Base-by-base conservation (phyloP, 2,113 vertebrate species). In the Xiphias gladius region DNA sequence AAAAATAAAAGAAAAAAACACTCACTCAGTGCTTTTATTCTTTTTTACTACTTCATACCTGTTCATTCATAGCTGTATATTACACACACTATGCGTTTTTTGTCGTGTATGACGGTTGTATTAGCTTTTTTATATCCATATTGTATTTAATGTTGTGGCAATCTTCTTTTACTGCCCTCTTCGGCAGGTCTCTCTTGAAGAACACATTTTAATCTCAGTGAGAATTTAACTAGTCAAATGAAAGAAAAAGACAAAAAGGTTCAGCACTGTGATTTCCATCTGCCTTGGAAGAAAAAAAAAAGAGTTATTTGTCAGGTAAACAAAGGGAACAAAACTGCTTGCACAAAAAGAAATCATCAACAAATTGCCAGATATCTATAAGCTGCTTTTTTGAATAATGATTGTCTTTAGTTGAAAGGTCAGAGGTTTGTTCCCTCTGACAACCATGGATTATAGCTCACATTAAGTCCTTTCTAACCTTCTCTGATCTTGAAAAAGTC, bases 401-500 rank as follows among this genome's bases (percentile, higher is more conserved):
- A 73, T 64, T 57, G 16, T 68, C 24, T 57, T 55, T 54, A 13
- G 39, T 76, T 69, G 62, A 73, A 76, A 81, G 73, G 69, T 81
- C 69, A 68, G 19, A 0, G 13, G 17, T 80, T 48, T 66, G 26
- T 78, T 75, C 64, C 24, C 37, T 20, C 48, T 14, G 22, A 54
- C 61, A n/a, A 17, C 41, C 54, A 6, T n/a, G 61, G 78, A 88
- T 89, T 77, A 75, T 32, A 41, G 68, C 57, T 75, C 28, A 64
- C 32, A 85, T 71, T 58, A 74, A 82, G 71, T 77, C 37, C 74
- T 77, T 32, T 74, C 50, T 83, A 72, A 86, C 83, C 87, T 87
- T 86, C 72, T 72, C 26, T 46, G 71, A 63, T 80, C 78, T 70
- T 48, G 37, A 76, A 70, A 87, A 83, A 79, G 43, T 68, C n/a